A percentile compares a stretch with the other conserved stretches of the same genome.
Conservation (phyloP, 2,113 vertebrate species). For the Chiloscyllium plagiosum region DNA sequence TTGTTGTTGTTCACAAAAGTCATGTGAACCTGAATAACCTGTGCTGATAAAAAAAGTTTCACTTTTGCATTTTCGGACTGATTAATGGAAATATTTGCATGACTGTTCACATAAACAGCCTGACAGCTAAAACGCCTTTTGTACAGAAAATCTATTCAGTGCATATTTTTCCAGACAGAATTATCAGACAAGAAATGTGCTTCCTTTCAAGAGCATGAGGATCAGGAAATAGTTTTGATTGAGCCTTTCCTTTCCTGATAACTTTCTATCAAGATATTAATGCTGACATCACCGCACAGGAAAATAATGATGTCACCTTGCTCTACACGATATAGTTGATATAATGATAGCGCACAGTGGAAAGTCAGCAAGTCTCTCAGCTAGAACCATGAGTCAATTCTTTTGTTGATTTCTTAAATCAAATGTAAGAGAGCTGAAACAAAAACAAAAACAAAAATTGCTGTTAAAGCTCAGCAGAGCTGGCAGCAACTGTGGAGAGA, state of each 20-base stretch:
- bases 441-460: too few relatives aligned
- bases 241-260: slow-evolving; percentile 21
- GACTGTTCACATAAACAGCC: not conserved
- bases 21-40: not conserved
- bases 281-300: not conserved
- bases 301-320: not conserved
- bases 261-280: not conserved
- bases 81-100: not conserved
- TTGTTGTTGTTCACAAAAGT: not conserved
- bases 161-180: not conserved
- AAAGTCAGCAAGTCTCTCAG: not conserved
- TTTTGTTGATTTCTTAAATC: not conserved
- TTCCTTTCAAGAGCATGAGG: slow-evolving; percentile 20
- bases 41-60: not conserved
- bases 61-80: not conserved
- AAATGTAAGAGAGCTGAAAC: not conserved
- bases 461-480: too few relatives aligned
- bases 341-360: not conserved
- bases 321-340: too few relatives aligned
- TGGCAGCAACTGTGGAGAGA: too few relatives aligned
- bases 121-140: not conserved
- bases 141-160: not conserved
- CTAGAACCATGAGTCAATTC: not conserved
- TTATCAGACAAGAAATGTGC: not conserved
- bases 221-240: slow-evolving; percentile 25